These are phyloP conservation scores for Gryllus bimaculatus DNA, from an alignment of 1,140 invertebrate species.

Conservation along the genomic window DNA sequence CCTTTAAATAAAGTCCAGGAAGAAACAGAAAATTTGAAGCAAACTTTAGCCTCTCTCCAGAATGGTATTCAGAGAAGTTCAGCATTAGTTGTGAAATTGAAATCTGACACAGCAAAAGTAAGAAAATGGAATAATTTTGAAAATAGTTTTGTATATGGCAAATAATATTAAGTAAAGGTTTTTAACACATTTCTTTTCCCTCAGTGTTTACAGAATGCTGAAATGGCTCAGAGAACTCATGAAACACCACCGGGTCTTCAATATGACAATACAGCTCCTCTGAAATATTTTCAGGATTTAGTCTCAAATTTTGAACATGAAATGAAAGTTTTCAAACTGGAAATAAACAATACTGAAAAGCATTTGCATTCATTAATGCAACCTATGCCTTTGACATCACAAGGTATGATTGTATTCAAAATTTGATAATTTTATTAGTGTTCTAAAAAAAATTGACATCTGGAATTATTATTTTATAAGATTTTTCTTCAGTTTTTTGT, in stretches of 20 bases:
- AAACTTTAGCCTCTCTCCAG: conserved; percentile 48
- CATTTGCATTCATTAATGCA: conserved; percentile 58
- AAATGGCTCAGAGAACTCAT: conserved; percentile 69
- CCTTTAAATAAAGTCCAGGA: conserved; percentile 53
- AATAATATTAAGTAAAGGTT: conserved; percentile 12
- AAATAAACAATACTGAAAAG: conserved; percentile 64
- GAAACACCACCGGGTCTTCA: conserved; percentile 65
- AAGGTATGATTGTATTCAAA: conserved; percentile 39
- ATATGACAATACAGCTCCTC: conserved; percentile 64
- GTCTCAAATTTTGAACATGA: conserved; percentile 63
- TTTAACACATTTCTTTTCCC: conserved; percentile 15
- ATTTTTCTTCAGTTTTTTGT: neutral
- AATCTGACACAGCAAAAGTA: conserved; percentile 58
- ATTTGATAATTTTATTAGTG: neutral
- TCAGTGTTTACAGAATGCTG: conserved; percentile 57
- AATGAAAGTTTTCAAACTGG: conserved; percentile 55
- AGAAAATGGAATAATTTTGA: conserved; percentile 2
- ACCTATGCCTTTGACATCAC: conserved; percentile 52
- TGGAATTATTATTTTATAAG: neutral
- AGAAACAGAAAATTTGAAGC: conserved; percentile 52
- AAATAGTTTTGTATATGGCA: neutral
- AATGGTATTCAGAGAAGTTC: conserved; percentile 49
- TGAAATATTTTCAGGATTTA: conserved; percentile 59
- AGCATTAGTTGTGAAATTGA: conserved; percentile 56
- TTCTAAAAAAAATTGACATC: neutral